Base-by-base conservation (phyloP, 2,888 invertebrate species). In the Drosophila prolongata region DNA sequence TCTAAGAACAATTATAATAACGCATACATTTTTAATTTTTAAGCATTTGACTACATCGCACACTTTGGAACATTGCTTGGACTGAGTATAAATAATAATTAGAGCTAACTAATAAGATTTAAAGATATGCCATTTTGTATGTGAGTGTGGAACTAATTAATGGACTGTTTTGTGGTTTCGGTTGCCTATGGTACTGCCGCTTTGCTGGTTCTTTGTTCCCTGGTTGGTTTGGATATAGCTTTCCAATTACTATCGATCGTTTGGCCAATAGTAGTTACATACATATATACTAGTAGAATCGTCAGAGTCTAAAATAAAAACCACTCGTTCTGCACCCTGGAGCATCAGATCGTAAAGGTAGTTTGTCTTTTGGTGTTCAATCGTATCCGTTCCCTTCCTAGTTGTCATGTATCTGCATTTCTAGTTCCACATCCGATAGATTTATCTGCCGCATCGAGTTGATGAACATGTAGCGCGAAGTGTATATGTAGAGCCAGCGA, bases 391-490 rank as follows among this genome's bases (percentile, higher is more conserved):
- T 54, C 38, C 14, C 6, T 35, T 27, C 6, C 14, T 81, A 90
- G 72, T 90, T 87, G 59, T 93, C 95, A 83, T 96, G 95, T 72
- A 92, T 92, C 90, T 92, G 95, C 87, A 96, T 93, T 91, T 96
- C 96, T 67, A 97, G 92, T 90, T 96, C 96, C 69, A 96, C 94
- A 90, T 96, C 96, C 0, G 95, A 94, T 14, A 95, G 92, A 90
- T 95, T 95, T 86, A 97, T 94, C 91, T 95, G 94, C 77, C 95
- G 94, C 62, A 98, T 93, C 1, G 98, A 97, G 92, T 99, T 99
- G 73, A 99, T 95, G 78, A 97, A 94, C 93, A 97, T 96, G 91
- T 98, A 99, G 59, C 98, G 94, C 13, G 98, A 98, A 92, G 98
- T 96, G 44, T 95, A 90, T 83, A 99, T 95, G 90, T 98, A 99